Evolutionary conservation across 2,888 invertebrate genomes (phyloP).

Genomic region (Meloe dianella): DNA sequence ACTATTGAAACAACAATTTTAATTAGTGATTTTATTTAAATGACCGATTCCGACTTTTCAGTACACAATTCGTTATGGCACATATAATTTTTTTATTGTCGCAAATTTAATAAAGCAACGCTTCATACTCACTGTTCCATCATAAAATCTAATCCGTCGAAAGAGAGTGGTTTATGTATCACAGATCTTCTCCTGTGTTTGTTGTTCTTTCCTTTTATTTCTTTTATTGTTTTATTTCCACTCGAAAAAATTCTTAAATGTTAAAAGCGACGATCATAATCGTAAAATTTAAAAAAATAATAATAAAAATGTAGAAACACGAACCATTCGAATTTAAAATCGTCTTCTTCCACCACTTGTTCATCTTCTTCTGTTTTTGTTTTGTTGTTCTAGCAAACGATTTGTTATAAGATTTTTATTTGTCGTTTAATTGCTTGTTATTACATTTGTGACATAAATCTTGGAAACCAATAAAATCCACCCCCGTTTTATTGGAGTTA

Average conservation of each 20-base stretch:
- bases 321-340: neutral
- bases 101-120: constrained; percentile 40
- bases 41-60: neutral
- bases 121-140: constrained; percentile 33
- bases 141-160: constrained; percentile 44
- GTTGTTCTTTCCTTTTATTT: neutral
- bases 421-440: constrained; percentile 38
- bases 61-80: neutral
- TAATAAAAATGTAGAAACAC: neutral
- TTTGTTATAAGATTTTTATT: constrained; percentile 37
- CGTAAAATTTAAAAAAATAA: constrained; percentile 14
- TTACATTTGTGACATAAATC: constrained; percentile 38
- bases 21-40: neutral
- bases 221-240: constrained; percentile 4
- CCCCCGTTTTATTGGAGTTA: neutral
- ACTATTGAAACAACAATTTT: neutral
- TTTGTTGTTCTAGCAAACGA: neutral
- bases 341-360: neutral
- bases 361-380: neutral
- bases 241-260: constrained; percentile 5
- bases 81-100: constrained; percentile 42
- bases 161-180: constrained; percentile 31
- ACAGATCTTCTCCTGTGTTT: neutral
- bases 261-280: constrained; percentile 8
- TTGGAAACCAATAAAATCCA: constrained; percentile 31